Conservation (phyloP, 2,888 invertebrate species). For the Galeopsomyia nigrocyanea region DNA sequence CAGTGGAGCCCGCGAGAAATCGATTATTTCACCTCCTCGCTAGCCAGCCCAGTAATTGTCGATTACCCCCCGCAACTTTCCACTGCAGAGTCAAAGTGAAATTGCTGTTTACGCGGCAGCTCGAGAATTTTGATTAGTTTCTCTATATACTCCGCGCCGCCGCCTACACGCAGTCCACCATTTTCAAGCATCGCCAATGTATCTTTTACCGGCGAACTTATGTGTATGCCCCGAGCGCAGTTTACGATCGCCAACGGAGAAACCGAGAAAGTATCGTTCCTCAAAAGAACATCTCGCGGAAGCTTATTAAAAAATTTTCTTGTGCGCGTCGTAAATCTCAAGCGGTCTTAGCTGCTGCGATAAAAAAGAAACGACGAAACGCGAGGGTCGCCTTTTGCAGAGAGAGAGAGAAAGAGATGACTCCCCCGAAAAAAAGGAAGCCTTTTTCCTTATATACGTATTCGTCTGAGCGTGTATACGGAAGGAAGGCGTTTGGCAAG, state of each 20-base stretch:
- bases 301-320: background rate
- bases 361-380: background rate
- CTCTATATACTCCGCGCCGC: too few relatives aligned
- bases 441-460: too few relatives aligned
- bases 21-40: conserved; percentile 14
- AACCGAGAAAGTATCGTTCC: too few relatives aligned
- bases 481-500: conserved; percentile 38
- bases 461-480: background rate
- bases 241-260: too few relatives aligned
- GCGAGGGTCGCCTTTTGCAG: conserved; percentile 19
- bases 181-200: too few relatives aligned
- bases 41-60: conserved; percentile 12
- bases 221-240: too few relatives aligned
- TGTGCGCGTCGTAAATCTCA: background rate
- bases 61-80: conserved; percentile 13
- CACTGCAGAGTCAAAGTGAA: conserved; percentile 27
- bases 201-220: too few relatives aligned
- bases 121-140: background rate
- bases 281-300: too few relatives aligned
- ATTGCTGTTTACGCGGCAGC: conserved; percentile 14
- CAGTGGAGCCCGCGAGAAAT: conserved; percentile 10
- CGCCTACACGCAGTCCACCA: too few relatives aligned
- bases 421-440: too few relatives aligned
- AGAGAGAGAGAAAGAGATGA: background rate
- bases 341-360: background rate